Percentiles rank a stretch among this genome's conserved stretches.
Conservation (phyloP, 2,888 invertebrate species). For the Oscheius sp. region DNA sequence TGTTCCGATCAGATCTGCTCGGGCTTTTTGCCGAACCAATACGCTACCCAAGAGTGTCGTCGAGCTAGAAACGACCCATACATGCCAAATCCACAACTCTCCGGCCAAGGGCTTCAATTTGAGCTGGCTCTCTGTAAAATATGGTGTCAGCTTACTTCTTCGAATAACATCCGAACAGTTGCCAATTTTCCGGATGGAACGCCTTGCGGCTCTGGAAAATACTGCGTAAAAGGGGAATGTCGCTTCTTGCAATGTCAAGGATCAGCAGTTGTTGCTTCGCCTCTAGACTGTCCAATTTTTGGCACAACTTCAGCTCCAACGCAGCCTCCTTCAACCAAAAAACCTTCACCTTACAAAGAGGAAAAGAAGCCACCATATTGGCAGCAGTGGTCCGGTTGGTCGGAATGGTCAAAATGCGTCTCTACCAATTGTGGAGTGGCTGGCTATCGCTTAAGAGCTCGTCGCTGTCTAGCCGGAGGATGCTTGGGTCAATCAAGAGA, state of each 20-base stretch:
- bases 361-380: slow-evolving; percentile 35
- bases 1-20: slow-evolving; percentile 50
- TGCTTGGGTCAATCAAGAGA: slow-evolving; percentile 40
- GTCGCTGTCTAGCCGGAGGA: slow-evolving; percentile 48
- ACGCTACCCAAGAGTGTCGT: slow-evolving; percentile 46
- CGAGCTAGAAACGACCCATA: slow-evolving; percentile 49
- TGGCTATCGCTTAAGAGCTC: slow-evolving; percentile 42
- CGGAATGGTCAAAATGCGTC: slow-evolving; percentile 49
- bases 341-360: slow-evolving; percentile 18
- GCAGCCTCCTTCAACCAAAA: background rate
- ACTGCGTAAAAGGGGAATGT: slow-evolving; percentile 65
- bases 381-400: slow-evolving; percentile 55
- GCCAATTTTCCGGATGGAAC: slow-evolving; percentile 67
- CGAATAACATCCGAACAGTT: slow-evolving; percentile 60
- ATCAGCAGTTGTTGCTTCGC: background rate
- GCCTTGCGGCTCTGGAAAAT: slow-evolving; percentile 60
- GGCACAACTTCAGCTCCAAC: slow-evolving; percentile 22
- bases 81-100: slow-evolving; percentile 55
- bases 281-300: slow-evolving; percentile 31
- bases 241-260: slow-evolving; percentile 31
- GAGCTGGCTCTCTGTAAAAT: slow-evolving; percentile 60
- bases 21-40: slow-evolving; percentile 46
- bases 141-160: slow-evolving; percentile 52
- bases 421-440: slow-evolving; percentile 43
- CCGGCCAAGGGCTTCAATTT: slow-evolving; percentile 59